These are phyloP conservation scores for Arge pagana DNA, from an alignment of 2,888 invertebrate species.

Conservation along the genomic window DNA sequence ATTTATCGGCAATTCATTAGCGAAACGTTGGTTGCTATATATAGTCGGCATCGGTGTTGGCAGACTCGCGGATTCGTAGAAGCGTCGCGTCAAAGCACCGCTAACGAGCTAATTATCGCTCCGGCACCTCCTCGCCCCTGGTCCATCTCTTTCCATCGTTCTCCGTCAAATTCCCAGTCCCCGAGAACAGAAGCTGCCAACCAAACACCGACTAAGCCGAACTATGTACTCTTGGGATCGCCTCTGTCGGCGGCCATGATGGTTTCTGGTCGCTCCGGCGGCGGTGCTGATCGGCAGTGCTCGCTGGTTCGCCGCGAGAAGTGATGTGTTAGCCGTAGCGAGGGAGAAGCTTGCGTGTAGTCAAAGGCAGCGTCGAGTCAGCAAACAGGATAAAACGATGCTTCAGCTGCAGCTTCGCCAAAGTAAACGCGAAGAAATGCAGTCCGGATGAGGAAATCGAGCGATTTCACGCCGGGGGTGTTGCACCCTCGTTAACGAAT, in stretches of 20 bases:
- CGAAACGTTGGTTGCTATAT: conserved; percentile 7
- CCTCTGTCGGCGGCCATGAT: background rate
- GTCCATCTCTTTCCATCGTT: conserved; percentile 23
- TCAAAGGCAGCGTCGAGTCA: too few relatives aligned
- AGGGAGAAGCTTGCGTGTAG: background rate
- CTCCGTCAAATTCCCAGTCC: conserved; percentile 29
- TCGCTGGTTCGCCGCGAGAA: background rate
- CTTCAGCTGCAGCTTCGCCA: background rate
- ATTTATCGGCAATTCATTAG: conserved; percentile 31
- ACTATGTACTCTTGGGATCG: background rate
- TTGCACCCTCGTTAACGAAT: conserved; percentile 9
- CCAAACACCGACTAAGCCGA: conserved; percentile 3
- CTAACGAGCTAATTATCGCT: conserved; percentile 43
- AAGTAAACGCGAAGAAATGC: background rate
- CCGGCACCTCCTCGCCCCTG: conserved; percentile 23
- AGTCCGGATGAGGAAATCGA: conserved; percentile 3
- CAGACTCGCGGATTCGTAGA: conserved; percentile 32
- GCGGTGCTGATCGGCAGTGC: background rate
- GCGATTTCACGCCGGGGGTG: background rate
- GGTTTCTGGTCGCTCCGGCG: too few relatives aligned
- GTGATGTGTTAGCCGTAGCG: background rate
- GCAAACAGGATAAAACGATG: conserved; percentile 1
- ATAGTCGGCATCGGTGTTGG: conserved; percentile 23
- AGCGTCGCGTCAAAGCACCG: conserved; percentile 37
- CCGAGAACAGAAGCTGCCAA: conserved; percentile 3